These are phyloP conservation scores for Liparis tanakae DNA, from an alignment of 2,797 vertebrate species.

Conservation along the genomic window DNA sequence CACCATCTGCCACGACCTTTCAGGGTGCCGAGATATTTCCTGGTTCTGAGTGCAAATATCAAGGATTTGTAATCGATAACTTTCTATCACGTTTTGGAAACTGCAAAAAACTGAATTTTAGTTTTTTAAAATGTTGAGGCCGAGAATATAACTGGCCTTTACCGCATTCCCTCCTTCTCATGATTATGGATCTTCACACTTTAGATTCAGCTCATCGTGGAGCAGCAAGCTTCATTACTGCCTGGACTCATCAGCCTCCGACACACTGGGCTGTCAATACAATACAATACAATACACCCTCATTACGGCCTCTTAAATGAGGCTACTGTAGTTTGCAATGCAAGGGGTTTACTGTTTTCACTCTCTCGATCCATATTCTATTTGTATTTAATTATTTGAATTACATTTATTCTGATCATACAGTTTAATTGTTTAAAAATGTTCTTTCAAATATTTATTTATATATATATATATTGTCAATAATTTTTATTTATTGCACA, in stretches of 20 bases:
- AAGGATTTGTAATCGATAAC: constrained; percentile 4
- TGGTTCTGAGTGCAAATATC: background rate
- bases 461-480: background rate
- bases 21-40: background rate
- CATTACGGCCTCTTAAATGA: background rate
- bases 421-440: background rate
- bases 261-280: background rate
- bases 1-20: background rate
- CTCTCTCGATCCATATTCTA: too few species aligned
- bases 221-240: background rate
- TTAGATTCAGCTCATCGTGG: background rate
- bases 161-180: background rate
- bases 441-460: background rate
- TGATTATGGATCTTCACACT: background rate
- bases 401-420: background rate
- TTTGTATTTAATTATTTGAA: background rate
- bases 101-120: background rate
- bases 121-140: background rate
- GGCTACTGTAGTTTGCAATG: too few species aligned
- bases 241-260: background rate
- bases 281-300: too few species aligned
- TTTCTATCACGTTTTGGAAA: background rate
- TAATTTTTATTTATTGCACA: background rate
- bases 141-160: background rate
- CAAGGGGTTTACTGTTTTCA: too few species aligned